A percentile compares a stretch with the other conserved stretches of the same genome.
phyloP scores from a whole-genome alignment of 2,888 invertebrate species.

The Byasa hedistus region DNA sequence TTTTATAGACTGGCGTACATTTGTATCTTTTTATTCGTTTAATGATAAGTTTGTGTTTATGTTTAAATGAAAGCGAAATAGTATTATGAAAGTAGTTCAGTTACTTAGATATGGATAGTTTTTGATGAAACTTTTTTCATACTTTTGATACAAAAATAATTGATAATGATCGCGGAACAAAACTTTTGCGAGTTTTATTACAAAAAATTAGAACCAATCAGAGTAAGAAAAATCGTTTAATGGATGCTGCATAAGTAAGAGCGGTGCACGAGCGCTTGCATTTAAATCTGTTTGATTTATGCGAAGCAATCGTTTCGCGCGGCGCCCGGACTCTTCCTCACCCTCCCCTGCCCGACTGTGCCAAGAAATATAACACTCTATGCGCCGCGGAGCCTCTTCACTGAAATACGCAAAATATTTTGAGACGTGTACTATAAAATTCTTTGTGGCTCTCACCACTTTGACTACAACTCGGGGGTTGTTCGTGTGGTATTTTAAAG shows the following conservation, averaged over 20 bases:
- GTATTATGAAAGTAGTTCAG: too few relatives aligned
- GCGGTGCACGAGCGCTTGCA: slow-evolving; percentile 48
- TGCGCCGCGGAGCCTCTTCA: slow-evolving; percentile 8
- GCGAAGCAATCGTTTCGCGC: slow-evolving; percentile 52
- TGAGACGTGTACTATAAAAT: slow-evolving; percentile 9
- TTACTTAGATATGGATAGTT: too few relatives aligned
- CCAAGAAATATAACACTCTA: slow-evolving; percentile 35
- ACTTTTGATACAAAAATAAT: not conserved
- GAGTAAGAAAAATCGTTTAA: slow-evolving; percentile 45
- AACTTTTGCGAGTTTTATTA: not conserved
- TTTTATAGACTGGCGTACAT: not conserved
- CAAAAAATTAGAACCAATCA: slow-evolving; percentile 41
- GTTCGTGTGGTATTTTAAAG: slow-evolving; percentile 1
- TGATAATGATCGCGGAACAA: not conserved
- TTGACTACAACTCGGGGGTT: slow-evolving; percentile 3
- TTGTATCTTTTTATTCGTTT: not conserved
- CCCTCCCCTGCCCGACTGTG: slow-evolving; percentile 30
- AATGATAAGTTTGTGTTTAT: too few relatives aligned
- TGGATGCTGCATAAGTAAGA: slow-evolving; percentile 52
- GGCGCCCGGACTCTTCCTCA: slow-evolving; percentile 30
- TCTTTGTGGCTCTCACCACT: slow-evolving; percentile 11
- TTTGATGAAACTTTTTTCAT: too few relatives aligned
- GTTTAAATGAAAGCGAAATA: too few relatives aligned
- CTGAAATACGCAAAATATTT: slow-evolving; percentile 17
- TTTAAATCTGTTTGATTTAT: slow-evolving; percentile 68